Percentiles rank a stretch among this genome's conserved stretches.
These are phyloP conservation scores for Oncorhynchus clarkii DNA, from an alignment of 2,113 vertebrate genomes.

Conservation along the genomic window DNA sequence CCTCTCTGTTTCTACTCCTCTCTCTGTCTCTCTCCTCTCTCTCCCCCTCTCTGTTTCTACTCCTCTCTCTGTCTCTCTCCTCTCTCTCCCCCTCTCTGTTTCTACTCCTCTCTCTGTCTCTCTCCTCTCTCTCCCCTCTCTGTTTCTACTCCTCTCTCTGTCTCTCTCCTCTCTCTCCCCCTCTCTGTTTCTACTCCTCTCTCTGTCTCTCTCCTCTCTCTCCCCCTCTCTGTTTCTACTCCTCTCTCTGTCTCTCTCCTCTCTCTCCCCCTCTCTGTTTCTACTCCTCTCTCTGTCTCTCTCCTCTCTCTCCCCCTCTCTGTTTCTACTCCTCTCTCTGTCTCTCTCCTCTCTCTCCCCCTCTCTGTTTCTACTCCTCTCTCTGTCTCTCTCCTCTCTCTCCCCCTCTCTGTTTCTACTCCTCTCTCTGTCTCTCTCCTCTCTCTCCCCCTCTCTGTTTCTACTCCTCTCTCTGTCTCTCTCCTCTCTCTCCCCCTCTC, in stretches of 20 bases:
- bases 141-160: conserved; percentile 32
- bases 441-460: not conserved
- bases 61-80: conserved; percentile 25
- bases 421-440: too few species aligned
- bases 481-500: conserved; percentile 6
- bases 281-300: too few species aligned
- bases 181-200: not conserved
- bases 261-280: too few species aligned
- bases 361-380: conserved; percentile 16
- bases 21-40: too few species aligned
- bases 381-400: too few species aligned
- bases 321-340: too few species aligned
- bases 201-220: conserved; percentile 18
- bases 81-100: conserved; percentile 3
- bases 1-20: too few species aligned
- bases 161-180: conserved; percentile 30
- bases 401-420: too few species aligned
- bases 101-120: conserved; percentile 4
- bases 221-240: too few species aligned
- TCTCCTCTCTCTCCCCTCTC: too few species aligned
- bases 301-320: not conserved
- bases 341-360: not conserved
- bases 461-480: conserved; percentile 18
- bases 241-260: too few species aligned
- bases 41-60: not conserved